Percentiles rank a stretch among this genome's conserved stretches.
Conservation (phyloP, 2,888 invertebrate species). For the Onchidella celtica region DNA sequence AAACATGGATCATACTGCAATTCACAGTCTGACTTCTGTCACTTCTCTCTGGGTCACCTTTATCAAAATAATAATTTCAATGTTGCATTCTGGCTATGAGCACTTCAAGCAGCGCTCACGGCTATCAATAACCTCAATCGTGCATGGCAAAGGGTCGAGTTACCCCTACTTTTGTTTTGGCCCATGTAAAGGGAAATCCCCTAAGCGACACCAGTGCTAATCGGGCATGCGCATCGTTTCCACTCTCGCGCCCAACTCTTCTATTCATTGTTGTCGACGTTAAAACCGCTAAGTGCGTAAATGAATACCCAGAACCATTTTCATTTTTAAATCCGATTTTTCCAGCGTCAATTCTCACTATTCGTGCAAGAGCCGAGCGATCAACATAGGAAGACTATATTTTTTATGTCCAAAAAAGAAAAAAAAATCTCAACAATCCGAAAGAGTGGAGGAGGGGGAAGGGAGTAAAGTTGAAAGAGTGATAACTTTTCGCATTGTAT, state of each 20-base stretch:
- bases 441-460: no score
- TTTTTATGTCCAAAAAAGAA: no score
- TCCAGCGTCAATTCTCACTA: not conserved
- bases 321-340: not conserved
- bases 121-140: not conserved
- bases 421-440: no score
- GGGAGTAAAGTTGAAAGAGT: no score
- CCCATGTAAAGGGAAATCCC: not conserved
- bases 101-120: not conserved
- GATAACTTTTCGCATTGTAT: no score
- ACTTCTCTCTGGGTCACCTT: no score
- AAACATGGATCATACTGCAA: no score
- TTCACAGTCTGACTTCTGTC: no score
- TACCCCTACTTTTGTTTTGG: conserved; percentile 1
- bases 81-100: no score
- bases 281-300: not conserved
- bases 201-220: not conserved
- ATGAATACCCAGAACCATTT: conserved; percentile 7
- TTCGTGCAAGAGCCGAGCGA: no score
- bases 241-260: not conserved
- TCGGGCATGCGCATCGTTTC: conserved; percentile 20
- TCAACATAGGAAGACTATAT: no score
- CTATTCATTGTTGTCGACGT: conserved; percentile 8
- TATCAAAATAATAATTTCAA: no score
- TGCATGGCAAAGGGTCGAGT: not conserved